Evolutionary conservation across 1,140 invertebrate genomes (phyloP), one percentile per base, ranked within the genome.

Genomic region (Hypothenemus hampei): DNA sequence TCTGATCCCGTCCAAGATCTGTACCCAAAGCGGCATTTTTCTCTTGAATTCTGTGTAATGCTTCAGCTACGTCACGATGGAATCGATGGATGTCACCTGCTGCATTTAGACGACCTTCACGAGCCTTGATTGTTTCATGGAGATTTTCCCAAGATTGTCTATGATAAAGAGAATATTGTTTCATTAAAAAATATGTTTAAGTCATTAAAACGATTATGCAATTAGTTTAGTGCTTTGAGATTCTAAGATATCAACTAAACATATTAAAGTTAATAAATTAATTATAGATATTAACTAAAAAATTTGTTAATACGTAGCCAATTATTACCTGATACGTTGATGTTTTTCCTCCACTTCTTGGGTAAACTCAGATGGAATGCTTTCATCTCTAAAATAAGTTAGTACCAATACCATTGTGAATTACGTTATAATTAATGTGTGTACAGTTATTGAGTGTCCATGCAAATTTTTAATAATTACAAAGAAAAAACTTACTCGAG

Each of bases 71-170:
- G 71, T 98, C 95, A 18, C 93, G 81, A 74, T 98, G 95, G 79
- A 97, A 98, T 29, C 93, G 80, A 72, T 98, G 95, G 58, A 98
- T 94, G 74, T 97, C 92, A 15, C 91, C 93, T 4, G 95, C 95
- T 0, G 92, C 93, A 64, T 86, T 82, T 6, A 98, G 76, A 41
- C 93, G 85, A 52, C 87, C 81, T 58, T 93, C 89, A 10, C 94
- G 79, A 48, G 87, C 82, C 60, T 89, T 85, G 33, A 98, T 86
- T 62, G 92, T 81, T 23, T 91, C 85, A 26, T 95, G 74, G 0
- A 98, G 78, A 36, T 87, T 81, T 55, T 93, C 85, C 95, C 95
- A 98, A 3, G 85, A 84, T 61, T 87, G 81, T 15, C 87, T 90
- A 71, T 33, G n/a, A n/a, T n/a, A n/a, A n/a, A n/a, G n/a, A n/a